Percentiles rank a stretch among this genome's conserved stretches.
phyloP scores from a whole-genome alignment of 2,888 invertebrate genomes.

The Rhingia rostrata region DNA sequence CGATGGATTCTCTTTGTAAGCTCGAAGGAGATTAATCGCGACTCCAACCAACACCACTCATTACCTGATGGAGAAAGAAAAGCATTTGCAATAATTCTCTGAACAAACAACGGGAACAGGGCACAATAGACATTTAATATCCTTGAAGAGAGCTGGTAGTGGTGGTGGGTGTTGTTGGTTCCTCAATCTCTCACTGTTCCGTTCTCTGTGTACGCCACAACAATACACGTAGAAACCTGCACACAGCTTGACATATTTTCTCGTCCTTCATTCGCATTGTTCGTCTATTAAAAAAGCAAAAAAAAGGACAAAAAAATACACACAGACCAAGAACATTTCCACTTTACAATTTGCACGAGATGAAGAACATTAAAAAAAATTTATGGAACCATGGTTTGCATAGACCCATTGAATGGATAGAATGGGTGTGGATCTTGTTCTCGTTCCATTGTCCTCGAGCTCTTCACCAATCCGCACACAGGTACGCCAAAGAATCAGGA shows the following conservation, averaged over 20 bases:
- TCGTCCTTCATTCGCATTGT: slow-evolving; percentile 46
- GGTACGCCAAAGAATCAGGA: not conserved
- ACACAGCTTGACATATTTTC: slow-evolving; percentile 63
- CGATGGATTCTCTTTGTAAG: slow-evolving; percentile 20
- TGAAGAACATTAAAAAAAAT: slow-evolving; percentile 29
- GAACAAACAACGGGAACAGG: slow-evolving; percentile 35
- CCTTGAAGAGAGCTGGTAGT: slow-evolving; percentile 37
- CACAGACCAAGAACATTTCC: slow-evolving; percentile 31
- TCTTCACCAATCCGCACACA: not conserved
- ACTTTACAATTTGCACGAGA: slow-evolving; percentile 56
- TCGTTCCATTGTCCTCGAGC: slow-evolving; percentile 55
- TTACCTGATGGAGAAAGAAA: slow-evolving; percentile 52
- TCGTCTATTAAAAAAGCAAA: slow-evolving; percentile 31
- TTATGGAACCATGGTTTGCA: slow-evolving; percentile 7
- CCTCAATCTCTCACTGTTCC: not conserved
- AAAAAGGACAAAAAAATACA: not conserved
- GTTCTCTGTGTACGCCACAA: slow-evolving; percentile 1
- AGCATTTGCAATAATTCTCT: slow-evolving; percentile 55
- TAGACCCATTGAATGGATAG: not conserved
- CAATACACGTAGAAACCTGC: slow-evolving; percentile 13
- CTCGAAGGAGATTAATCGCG: slow-evolving; percentile 45
- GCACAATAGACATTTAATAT: slow-evolving; percentile 59
- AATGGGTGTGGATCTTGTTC: slow-evolving; percentile 42
- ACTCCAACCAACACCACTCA: slow-evolving; percentile 44
- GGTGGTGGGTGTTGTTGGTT: no score